Percentiles rank a stretch among this genome's conserved stretches.
Conservation (phyloP, 2,113 vertebrate species). For the Neotragus pygmaeus region DNA sequence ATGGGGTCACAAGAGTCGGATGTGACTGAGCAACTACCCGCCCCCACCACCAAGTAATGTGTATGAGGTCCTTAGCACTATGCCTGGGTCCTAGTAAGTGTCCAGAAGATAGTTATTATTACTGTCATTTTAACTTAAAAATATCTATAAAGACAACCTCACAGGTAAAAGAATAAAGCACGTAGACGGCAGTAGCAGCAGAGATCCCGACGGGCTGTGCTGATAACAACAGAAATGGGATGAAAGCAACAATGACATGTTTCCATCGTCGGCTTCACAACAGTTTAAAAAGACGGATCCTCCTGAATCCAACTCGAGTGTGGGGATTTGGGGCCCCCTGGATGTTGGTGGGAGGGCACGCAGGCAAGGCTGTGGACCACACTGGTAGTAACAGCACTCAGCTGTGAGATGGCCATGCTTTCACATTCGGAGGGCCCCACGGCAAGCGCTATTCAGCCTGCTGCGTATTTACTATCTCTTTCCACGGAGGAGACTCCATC, state of each 20-base stretch:
- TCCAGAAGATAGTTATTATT: neutral
- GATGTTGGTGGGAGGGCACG: rapidly evolving
- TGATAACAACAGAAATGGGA: rapidly evolving
- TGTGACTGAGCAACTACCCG: neutral
- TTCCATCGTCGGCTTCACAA: no score
- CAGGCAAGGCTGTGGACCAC: rapidly evolving
- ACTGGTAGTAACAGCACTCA: neutral
- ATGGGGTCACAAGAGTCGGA: rapidly evolving
- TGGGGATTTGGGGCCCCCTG: rapidly evolving
- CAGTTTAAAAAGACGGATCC: neutral
- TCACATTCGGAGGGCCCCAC: rapidly evolving
- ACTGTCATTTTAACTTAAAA: neutral
- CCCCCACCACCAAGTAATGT: neutral
- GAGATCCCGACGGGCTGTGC: neutral
- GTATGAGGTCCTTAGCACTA: neutral
- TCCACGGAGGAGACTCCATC: rapidly evolving
- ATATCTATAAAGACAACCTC: neutral
- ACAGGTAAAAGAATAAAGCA: rapidly evolving
- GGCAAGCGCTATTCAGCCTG: rapidly evolving
- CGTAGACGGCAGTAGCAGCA: rapidly evolving
- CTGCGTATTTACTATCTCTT: neutral
- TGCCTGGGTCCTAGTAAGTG: neutral
- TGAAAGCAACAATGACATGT: rapidly evolving
- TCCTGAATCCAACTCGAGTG: rapidly evolving
- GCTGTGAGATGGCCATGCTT: rapidly evolving